These are phyloP conservation scores for Amiota communis DNA, from an alignment of 2,888 invertebrate species.

Conservation along the genomic window DNA sequence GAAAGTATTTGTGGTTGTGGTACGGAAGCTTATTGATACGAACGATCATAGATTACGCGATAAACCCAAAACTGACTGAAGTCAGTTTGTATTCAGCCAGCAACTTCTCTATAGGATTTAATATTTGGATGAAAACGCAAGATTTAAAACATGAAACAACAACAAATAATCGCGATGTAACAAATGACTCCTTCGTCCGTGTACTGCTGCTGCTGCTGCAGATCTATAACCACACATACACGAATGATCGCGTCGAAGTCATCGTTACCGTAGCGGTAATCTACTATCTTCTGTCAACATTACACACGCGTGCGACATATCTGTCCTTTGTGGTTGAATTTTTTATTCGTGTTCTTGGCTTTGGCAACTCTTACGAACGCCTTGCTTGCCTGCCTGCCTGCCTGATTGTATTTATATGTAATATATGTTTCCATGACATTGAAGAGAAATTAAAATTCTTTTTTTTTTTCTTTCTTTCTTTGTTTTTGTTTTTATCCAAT, in stretches of 20 bases:
- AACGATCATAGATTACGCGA: conserved; percentile 60
- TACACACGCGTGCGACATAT: not conserved
- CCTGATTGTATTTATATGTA: too few relatives aligned
- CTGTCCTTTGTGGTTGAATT: conserved; percentile 17
- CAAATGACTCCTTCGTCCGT: conserved; percentile 60
- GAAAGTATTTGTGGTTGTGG: conserved; percentile 54
- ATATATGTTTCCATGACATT: too few relatives aligned
- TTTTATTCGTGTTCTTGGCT: not conserved
- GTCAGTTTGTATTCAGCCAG: too few relatives aligned
- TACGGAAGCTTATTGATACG: conserved; percentile 60
- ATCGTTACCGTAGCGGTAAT: conserved; percentile 54
- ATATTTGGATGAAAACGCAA: conserved; percentile 26
- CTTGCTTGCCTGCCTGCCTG: too few relatives aligned
- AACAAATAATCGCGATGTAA: conserved; percentile 67
- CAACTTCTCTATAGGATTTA: too few relatives aligned
- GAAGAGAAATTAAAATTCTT: too few relatives aligned
- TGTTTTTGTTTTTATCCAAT: too few relatives aligned
- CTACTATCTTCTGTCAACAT: conserved; percentile 52
- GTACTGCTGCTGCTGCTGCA: not conserved
- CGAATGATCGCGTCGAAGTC: too few relatives aligned
- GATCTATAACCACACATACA: too few relatives aligned
- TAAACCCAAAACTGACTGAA: conserved; percentile 44
- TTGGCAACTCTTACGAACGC: not conserved
- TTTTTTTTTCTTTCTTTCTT: too few relatives aligned
- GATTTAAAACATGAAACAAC: conserved; percentile 31